Conservation (phyloP, 2,888 invertebrate genomes). For the Epistrophe grossulariae region DNA sequence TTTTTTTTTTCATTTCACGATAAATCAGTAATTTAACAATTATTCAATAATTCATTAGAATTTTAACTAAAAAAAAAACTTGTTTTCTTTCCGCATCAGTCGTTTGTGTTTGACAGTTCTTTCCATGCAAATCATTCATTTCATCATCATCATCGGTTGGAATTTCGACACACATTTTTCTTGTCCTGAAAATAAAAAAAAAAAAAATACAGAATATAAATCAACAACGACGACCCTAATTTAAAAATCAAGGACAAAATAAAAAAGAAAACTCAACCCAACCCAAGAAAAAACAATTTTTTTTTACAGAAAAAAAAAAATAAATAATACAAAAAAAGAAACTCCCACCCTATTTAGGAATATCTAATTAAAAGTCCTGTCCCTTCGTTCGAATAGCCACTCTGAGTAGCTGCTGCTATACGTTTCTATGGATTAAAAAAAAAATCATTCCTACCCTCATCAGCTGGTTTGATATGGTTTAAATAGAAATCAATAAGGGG, state of each 20-base stretch:
- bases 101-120: slow-evolving; percentile 34
- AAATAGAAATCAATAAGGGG: slow-evolving; percentile 72
- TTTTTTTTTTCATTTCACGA: slow-evolving; percentile 9
- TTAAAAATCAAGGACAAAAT: slow-evolving; percentile 69
- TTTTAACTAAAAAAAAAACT: slow-evolving; percentile 31
- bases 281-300: slow-evolving; percentile 18
- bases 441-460: slow-evolving; percentile 38
- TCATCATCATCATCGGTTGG: slow-evolving; percentile 40
- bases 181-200: slow-evolving; percentile 56
- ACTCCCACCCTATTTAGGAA: slow-evolving; percentile 66
- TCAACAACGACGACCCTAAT: slow-evolving; percentile 73
- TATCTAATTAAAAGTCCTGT: slow-evolving; percentile 75
- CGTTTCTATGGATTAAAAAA: slow-evolving; percentile 54
- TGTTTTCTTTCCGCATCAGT: slow-evolving; percentile 5
- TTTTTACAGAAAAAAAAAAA: slow-evolving; percentile 39
- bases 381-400: slow-evolving; percentile 63
- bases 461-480: slow-evolving; percentile 40
- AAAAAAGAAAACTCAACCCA: slow-evolving; percentile 28
- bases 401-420: slow-evolving; percentile 69
- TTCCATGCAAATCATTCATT: slow-evolving; percentile 53
- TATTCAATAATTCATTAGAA: slow-evolving; percentile 65
- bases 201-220: slow-evolving; percentile 65
- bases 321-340: slow-evolving; percentile 27
- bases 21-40: slow-evolving; percentile 63
- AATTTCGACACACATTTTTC: slow-evolving; percentile 64